Conservation (phyloP, 2,113 vertebrate genomes). For the Tupaia tana region DNA sequence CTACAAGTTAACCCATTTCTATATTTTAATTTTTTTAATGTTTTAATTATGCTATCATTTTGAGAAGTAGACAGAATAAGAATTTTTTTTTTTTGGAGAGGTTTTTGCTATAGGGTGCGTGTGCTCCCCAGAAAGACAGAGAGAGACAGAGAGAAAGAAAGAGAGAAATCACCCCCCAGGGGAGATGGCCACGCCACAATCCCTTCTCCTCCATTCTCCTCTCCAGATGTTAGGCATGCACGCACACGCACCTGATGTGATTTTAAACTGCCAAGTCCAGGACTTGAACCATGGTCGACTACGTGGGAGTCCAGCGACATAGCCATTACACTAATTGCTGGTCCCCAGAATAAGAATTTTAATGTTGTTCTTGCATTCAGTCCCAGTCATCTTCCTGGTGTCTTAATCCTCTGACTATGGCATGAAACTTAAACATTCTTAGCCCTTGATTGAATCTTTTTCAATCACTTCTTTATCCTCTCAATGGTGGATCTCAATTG, state of each 20-base stretch:
- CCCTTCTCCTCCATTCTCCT: too few species aligned
- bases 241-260: too few species aligned
- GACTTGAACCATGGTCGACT: too few species aligned
- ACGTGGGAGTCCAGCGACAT: too few species aligned
- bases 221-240: too few species aligned
- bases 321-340: too few species aligned
- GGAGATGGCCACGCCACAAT: too few species aligned
- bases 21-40: neutral
- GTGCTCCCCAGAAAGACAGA: too few species aligned
- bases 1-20: neutral
- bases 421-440: neutral
- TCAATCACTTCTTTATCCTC: neutral
- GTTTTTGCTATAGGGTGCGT: too few species aligned
- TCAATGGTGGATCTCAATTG: neutral
- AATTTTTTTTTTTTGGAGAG: neutral
- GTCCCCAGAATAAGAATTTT: neutral
- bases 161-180: too few species aligned
- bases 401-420: neutral
- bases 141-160: too few species aligned
- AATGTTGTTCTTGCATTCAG: neutral
- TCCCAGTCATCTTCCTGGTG: neutral
- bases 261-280: too few species aligned
- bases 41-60: neutral
- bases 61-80: neutral
- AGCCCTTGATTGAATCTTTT: neutral